These are phyloP conservation scores for Spizella passerina DNA, from an alignment of 2,797 vertebrate species.

Conservation along the genomic window DNA sequence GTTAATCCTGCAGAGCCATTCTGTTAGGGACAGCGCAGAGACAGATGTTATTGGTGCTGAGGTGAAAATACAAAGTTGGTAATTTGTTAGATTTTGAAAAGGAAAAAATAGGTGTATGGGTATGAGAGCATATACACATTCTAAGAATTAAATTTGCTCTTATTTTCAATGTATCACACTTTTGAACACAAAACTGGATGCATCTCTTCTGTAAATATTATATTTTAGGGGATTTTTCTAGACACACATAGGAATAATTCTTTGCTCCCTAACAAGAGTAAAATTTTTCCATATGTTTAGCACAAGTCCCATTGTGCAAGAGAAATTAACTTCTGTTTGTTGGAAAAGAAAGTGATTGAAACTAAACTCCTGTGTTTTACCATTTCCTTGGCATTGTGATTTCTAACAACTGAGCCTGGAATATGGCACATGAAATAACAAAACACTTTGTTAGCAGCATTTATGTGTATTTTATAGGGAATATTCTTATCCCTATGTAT, in stretches of 20 bases:
- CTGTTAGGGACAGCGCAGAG: not conserved
- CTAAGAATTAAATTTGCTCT: not conserved
- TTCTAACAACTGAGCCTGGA: not conserved
- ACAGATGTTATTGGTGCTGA: not conserved
- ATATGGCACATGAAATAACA: not conserved
- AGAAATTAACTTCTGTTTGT: not conserved
- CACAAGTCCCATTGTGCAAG: not conserved
- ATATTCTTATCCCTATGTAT: not conserved
- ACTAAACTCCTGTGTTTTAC: not conserved
- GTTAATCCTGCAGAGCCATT: not conserved
- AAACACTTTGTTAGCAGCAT: not conserved
- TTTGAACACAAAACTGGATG: not conserved
- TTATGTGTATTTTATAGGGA: not conserved
- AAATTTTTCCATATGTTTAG: not conserved
- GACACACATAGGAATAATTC: not conserved
- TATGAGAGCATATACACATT: not conserved
- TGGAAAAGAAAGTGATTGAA: not conserved
- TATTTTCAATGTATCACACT: not conserved
- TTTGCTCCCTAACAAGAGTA: not conserved
- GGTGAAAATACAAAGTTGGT: not conserved
- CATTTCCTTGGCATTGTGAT: not conserved
- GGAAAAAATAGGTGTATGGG: not conserved
- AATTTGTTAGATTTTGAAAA: not conserved
- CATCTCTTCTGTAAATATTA: not conserved
- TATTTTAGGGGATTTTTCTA: not conserved